Base-by-base conservation (phyloP, 1,140 invertebrate genomes). In the Bradysia coprophila region DNA sequence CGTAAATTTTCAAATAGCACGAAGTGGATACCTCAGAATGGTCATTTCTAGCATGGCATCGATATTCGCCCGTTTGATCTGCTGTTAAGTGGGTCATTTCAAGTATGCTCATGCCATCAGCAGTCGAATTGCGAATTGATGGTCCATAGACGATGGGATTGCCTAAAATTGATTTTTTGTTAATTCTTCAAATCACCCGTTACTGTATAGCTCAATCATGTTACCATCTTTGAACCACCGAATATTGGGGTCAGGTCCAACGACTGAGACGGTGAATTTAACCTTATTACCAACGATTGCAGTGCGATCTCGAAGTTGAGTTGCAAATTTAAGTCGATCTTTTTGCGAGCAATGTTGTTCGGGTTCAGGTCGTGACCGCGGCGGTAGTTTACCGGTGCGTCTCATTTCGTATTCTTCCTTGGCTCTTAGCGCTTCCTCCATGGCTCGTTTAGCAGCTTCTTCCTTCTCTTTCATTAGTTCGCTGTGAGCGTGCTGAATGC, bases 201-300 rank as follows among this genome's bases (percentile, higher is more conserved):
- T n/a, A n/a, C n/a, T n/a, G n/a, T n/a, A n/a, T n/a, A n/a, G n/a
- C n/a, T n/a, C n/a, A n/a, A n/a, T n/a, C n/a, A n/a, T n/a, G n/a
- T n/a, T n/a, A n/a, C n/a, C 78, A 55, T 91, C 78, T 55, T 84
- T 90, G 42, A 76, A 79, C 87, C 88, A 95, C 43, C 77, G 73
- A 2, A 93, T 67, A 32, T 67, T 71, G 2, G 87, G 81, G 45
- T 82, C 77, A 0, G 85, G 57, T 21, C 84, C 84, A 49, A 92
- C 71, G 1, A 94, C 74, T 33, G 81, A 81, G 52, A 86, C 93
- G 3, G 80, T 82, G 16, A 97, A 64, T 54, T 79, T 81, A 1
- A 87, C 74, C 24, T 73, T 66, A n/a, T 80, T 77, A 5, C 76
- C 78, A 52, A 76, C 73, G 1, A 76, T 72, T 1, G 79, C 76